A percentile compares a stretch with the other conserved stretches of the same genome.
These are phyloP conservation scores for Aphelocoma californica DNA, from an alignment of 2,797 vertebrate genomes.

Conservation along the genomic window DNA sequence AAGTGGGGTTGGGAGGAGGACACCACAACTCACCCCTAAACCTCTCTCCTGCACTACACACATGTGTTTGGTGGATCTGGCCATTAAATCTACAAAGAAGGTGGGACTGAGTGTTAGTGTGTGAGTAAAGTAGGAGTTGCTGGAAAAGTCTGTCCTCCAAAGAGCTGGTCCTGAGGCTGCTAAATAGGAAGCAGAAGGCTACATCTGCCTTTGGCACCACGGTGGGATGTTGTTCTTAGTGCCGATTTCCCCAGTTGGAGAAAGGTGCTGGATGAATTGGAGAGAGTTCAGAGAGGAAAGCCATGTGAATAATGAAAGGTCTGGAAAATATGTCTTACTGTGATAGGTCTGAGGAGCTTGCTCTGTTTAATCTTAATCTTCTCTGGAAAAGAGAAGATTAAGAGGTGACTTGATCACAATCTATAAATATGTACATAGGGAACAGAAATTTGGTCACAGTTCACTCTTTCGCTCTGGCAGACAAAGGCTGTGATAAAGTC, in stretches of 20 bases:
- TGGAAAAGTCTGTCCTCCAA: background rate
- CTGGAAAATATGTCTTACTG: background rate
- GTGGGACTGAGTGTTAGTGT: background rate
- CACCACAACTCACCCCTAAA: background rate
- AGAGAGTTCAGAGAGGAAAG: background rate
- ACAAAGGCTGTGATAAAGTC: background rate
- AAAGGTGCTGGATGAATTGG: background rate
- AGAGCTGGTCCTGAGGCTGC: background rate
- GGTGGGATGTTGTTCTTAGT: background rate
- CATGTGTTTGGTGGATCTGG: background rate
- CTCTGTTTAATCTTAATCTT: background rate
- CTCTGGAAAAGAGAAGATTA: background rate
- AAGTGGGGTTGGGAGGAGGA: background rate
- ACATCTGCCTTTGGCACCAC: background rate
- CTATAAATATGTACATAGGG: background rate
- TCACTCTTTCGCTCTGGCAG: background rate
- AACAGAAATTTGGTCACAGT: slow-evolving; percentile 5
- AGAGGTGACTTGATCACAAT: background rate
- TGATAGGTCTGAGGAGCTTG: background rate
- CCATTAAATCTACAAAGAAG: background rate
- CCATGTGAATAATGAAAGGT: background rate
- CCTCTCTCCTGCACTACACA: background rate
- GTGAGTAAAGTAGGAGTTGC: background rate
- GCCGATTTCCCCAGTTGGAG: background rate
- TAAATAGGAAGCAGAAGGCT: background rate